Evolutionary conservation across 1,140 invertebrate genomes (phyloP), one percentile per base, ranked within the genome.

Genomic region (Zaprionus ornatus): DNA sequence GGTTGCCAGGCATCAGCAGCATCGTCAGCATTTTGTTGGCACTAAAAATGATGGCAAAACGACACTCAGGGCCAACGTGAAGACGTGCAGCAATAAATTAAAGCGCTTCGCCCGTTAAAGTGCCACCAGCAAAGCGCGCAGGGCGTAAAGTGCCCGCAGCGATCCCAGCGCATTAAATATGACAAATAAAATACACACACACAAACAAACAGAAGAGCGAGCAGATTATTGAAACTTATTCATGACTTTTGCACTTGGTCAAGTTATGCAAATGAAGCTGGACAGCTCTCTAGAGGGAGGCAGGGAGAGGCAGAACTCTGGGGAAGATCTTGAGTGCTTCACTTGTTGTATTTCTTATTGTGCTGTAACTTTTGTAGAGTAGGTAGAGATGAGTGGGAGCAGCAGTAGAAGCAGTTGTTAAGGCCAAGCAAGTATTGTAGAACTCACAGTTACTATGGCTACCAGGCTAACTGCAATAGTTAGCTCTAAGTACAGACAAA

Each of bases 61-160:
- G 79, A 69, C 55, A 64, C 80, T 62, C 63, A 50, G 66, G 48
- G 59, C 65, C 80, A 76, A 69, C 50, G 54, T 66, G 42, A 66
- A 67, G 80, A 80, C 70, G 73, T 77, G 79, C 66, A 56, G 70
- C 72, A 67, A 87, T 87, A 82, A 87, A 86, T 86, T 87, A 73
- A 82, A 77, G 69, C 77, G 32, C 56, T 68, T 62, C 32, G 66
- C 54, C 63, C 42, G 56, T 86, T 71, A 67, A 74, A 54, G 56
- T 63, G 60, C 67, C 37, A 52, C 76, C 68, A 65, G 69, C 72
- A 61, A 72, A 74, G 37, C 37, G 37, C 15, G 37, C 12, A 9
- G 35, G 60, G 45, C 74, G 66, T 76, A 72, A 76, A 76, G 74
- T 54, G 62, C 12, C 57, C 37, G 40, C 29, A 45, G 40, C 40